Percentiles rank a stretch among this genome's conserved stretches.
These are phyloP conservation scores for Drosophila stalkeri DNA, from an alignment of 2,888 invertebrate genomes.

Conservation along the genomic window DNA sequence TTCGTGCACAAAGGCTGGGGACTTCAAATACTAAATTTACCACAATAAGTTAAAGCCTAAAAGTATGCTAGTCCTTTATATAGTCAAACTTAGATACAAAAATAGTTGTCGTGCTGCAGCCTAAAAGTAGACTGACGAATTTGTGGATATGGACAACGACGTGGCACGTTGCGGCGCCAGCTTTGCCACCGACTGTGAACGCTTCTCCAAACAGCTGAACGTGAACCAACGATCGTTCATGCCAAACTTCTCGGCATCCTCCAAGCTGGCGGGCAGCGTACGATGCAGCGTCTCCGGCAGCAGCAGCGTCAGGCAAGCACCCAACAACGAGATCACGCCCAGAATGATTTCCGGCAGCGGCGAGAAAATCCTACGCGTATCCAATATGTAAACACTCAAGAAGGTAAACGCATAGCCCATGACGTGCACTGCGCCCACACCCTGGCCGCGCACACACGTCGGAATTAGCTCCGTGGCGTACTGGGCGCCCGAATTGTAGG, in stretches of 20 bases:
- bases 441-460: conserved; percentile 88
- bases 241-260: conserved; percentile 87
- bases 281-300: conserved; percentile 87
- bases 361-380: conserved; percentile 84
- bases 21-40: background rate
- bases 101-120: background rate
- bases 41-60: conserved; percentile 25
- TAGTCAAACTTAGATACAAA: conserved; percentile 42
- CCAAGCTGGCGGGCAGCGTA: conserved; percentile 86
- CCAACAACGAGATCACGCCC: conserved; percentile 86
- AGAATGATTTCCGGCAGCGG: conserved; percentile 87
- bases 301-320: conserved; percentile 86
- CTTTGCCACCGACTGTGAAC: conserved; percentile 67
- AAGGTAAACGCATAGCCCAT: conserved; percentile 88
- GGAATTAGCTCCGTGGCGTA: conserved; percentile 89
- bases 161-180: conserved; percentile 49
- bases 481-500: conserved; percentile 88
- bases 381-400: conserved; percentile 87
- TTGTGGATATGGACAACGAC: conserved; percentile 35
- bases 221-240: conserved; percentile 86
- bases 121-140: conserved; percentile 45
- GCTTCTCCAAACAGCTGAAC: conserved; percentile 83
- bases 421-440: conserved; percentile 87
- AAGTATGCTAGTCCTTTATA: conserved; percentile 37
- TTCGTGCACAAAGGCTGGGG: conserved; percentile 6